Evolutionary conservation across 2,888 invertebrate genomes (phyloP), one percentile per base, ranked within the genome.

Genomic region (Caenorhabditis panamensis): DNA sequence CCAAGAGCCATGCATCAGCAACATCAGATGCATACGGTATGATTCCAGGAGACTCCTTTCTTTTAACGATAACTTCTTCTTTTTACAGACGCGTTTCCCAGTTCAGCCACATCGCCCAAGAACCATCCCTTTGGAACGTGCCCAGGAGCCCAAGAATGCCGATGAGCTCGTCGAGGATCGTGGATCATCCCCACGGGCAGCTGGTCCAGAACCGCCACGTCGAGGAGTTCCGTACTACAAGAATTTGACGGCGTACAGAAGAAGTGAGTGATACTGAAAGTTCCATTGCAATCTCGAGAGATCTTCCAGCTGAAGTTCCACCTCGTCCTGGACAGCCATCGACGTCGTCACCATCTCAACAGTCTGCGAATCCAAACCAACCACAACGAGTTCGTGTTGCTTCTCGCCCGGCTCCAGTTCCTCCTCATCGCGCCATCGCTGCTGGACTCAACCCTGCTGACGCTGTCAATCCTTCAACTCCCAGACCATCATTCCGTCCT

Each of bases 341-440:
- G 11, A 20, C 18, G n/a, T 61, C 69, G 1, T 58, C 69, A 1
- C 36, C 61, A 6, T 58, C 68, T 6, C 31, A 41, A 47, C 9
- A 36, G 31, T 9, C 51, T 47, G 1, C 76, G 24, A 47, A 28
- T 63, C 62, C 1, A 4, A 9, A 4, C 31, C 31, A 31, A 9
- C 31, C 31, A 6, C 31, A 31, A 31, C 4, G 31, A 31, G 4
- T 31, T 9, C 31, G 31, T 31, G 5, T 6, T 6, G 5, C 31
- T 26, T 9, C 56, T n/a, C 69, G 63, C n/a, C n/a, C n/a, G n/a
- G n/a, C n/a, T 51, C 68, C 63, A 28, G 64, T 78, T 44, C 44
- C 78, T 37, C 78, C 78, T 4, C 78, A 78, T 36, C 51, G 78
- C 0, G 78, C 69, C 5, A 78, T 78, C 1, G 78, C 78, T 1